Conservation (phyloP, 2,888 invertebrate species). For the Blastobasis adustella region DNA sequence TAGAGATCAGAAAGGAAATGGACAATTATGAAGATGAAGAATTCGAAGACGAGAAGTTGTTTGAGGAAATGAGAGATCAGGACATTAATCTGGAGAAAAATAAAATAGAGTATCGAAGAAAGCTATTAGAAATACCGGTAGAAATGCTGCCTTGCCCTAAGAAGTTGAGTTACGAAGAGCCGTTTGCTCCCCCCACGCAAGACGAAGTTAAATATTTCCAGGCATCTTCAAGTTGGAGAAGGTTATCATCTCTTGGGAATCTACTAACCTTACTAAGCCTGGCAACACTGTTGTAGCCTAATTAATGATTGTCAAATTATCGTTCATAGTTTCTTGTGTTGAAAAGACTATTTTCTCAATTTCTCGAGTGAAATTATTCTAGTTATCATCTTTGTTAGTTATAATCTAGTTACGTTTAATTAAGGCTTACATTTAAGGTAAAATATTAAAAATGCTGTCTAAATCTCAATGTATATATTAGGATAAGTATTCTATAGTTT, state of each 20-base stretch:
- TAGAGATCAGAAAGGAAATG: constrained; percentile 21
- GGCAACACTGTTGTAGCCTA: too few species aligned
- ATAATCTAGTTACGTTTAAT: too few species aligned
- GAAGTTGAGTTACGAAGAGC: constrained; percentile 48
- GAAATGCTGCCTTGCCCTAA: constrained; percentile 58
- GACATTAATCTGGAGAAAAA: constrained; percentile 40
- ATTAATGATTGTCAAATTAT: too few species aligned
- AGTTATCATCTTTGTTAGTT: too few species aligned
- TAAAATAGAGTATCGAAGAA: constrained; percentile 51
- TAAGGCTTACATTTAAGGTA: too few species aligned
- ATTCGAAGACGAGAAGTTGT: constrained; percentile 45
- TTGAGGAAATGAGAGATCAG: constrained; percentile 63
- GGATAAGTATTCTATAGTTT: too few species aligned
- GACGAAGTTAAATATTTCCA: constrained; percentile 66
- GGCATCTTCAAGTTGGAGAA: constrained; percentile 36
- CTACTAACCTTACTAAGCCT: constrained; percentile 16
- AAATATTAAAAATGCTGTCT: too few species aligned
- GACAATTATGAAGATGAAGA: constrained; percentile 44
- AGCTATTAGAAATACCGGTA: constrained; percentile 50
- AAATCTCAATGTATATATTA: too few species aligned
- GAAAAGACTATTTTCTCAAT: too few species aligned
- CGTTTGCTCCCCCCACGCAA: constrained; percentile 59
- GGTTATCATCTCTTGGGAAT: constrained; percentile 20
- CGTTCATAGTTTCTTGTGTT: too few species aligned
- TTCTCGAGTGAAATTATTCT: too few species aligned